Base-by-base conservation (phyloP, 2,888 invertebrate species). In the Drosophila bunnanda region DNA sequence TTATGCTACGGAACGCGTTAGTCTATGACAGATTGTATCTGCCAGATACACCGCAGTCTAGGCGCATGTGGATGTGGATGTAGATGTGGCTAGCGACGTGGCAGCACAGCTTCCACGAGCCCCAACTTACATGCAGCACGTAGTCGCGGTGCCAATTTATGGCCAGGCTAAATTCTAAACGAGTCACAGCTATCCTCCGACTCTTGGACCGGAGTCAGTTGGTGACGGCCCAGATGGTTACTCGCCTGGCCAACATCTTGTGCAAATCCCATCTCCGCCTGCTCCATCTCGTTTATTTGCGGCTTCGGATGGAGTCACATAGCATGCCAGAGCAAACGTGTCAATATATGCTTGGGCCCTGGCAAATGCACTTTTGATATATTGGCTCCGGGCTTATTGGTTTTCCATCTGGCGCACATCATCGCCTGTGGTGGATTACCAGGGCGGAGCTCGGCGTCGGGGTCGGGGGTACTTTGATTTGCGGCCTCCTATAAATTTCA, bases 321-420 rank as follows among this genome's bases (percentile, higher is more conserved):
- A 68, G 56, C 69, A 48, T 41, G 13, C 17, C 38, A 17, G 20
- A 28, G 30, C 60, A 39, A 38, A 62, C 73, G 70, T 77, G 87
- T 75, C 83, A 75, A 72, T 75, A 69, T 86, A 69, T 80, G 89
- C 68, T 70, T 43, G 54, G 73, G 61, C 70, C 75, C 44, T 54
- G 76, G 61, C 77, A 81, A 84, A 85, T 88, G 89, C 88, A 89
- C 75, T 89, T 87, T 84, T 79, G 76, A 75, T 75, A 84, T 84
- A 74, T 87, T 78, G 57, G 69, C 76, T 72, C 58, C 62, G 54
- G 64, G 60, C 62, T 79, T 82, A 85, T 88, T 88, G 85, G 75
- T 73, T 82, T 67, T 84, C 65, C 72, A 75, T 59, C 58, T 74
- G 72, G 39, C 74, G 38, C 61, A 30, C 73, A 72, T 64, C 77